Percentiles rank a stretch among this genome's conserved stretches.
These are phyloP conservation scores for Apodemus speciosus DNA, from an alignment of 2,113 vertebrate species.

Conservation along the genomic window DNA sequence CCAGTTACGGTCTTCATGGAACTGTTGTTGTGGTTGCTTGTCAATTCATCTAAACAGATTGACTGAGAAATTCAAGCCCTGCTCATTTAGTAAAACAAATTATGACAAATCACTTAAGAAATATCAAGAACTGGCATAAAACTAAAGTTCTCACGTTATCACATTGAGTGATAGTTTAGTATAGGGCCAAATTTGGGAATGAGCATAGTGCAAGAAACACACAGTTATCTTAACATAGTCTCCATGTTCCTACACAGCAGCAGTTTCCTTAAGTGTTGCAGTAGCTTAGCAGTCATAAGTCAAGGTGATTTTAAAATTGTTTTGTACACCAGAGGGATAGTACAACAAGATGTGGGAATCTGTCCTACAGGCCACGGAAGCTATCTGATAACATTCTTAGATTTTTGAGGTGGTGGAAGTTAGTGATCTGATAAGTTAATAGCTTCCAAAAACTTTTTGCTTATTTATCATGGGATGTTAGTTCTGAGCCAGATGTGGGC, in stretches of 20 bases:
- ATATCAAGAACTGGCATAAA: not conserved
- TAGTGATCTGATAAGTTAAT: not conserved
- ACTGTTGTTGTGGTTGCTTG: not conserved
- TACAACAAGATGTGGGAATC: not conserved
- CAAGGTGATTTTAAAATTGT: not conserved
- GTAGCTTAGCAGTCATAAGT: not conserved
- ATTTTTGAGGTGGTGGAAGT: not conserved
- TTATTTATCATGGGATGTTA: not conserved
- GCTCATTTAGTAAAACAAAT: not conserved
- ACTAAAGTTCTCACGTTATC: not conserved
- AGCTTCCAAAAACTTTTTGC: not conserved
- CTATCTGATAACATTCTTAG: not conserved
- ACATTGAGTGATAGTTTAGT: not conserved
- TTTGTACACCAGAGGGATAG: not conserved
- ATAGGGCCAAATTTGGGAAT: not conserved
- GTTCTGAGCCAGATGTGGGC: not conserved
- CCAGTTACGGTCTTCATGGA: not conserved
- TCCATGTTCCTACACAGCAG: not conserved
- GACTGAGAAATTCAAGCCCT: constrained; percentile 2
- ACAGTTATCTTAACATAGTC: not conserved
- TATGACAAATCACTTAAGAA: not conserved
- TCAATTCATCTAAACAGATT: not conserved
- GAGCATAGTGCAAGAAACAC: not conserved
- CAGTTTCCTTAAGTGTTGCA: not conserved
- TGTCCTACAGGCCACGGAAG: not conserved